Evolutionary conservation across 2,113 vertebrate species (phyloP), one percentile per base, ranked within the genome.

Genomic region (Sciurus niger): DNA sequence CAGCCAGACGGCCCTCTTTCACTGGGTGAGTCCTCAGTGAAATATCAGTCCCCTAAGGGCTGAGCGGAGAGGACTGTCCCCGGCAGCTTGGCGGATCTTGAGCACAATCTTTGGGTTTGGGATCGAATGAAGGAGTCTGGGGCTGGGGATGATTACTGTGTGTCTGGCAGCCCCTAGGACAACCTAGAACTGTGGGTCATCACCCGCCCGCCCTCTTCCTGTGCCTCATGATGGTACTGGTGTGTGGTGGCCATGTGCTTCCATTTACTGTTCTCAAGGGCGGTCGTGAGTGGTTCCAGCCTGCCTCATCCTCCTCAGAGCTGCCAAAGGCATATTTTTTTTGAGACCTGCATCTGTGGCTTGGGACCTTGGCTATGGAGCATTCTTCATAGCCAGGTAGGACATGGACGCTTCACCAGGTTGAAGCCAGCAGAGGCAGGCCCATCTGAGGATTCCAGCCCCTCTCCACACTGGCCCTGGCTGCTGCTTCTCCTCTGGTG

Each of bases 71-170:
- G 68, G 40, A 22, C 18, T n/a, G 51, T 60, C 17, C 60, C 5
- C 14, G 7, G 63, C 34, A 82, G 34, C 48, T 17, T 65, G 14
- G 37, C 0, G 0, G 67, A 18, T 70, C 72, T 24, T 46, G 79
- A 73, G 8, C 18, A 6, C 0, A 0, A 30, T 72, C 8, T 55
- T 70, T 34, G 0, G 16, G 73, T 22, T 4, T 48, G 14, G 78
- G 40, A 34, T 0, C 12, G 85, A 58, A 11, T 2, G 9, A 40
- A 30, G 55, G 78, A 28, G 46, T 73, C 40, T 12, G 0, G 2
- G 70, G 74, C 25, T 0, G 2, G 22, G 53, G 1, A 14, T 24
- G 60, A 14, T 37, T 53, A 30, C 6, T 2, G 2, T 0, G 0
- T 37, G 3, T 55, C 32, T 70, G 25, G 65, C 0, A 0, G 79